phyloP scores from a whole-genome alignment of 1,140 invertebrate genomes.

The Bombyx mandarina region DNA sequence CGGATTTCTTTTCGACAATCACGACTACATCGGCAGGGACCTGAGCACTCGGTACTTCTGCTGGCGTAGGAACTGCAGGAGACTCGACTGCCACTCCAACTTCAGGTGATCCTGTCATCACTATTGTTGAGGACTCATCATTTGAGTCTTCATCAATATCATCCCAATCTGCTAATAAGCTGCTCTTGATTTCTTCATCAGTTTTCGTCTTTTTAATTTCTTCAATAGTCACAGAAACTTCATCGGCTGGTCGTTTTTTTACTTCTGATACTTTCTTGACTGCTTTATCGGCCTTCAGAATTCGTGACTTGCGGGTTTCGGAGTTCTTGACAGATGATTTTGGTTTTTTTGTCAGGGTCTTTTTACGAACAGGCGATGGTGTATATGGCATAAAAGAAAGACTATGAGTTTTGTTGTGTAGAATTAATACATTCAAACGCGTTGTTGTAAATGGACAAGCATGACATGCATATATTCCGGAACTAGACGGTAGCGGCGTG shows the following conservation, averaged over 20 bases:
- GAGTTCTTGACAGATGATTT: constrained; percentile 43
- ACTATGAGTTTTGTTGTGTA: constrained; percentile 77
- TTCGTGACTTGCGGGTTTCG: constrained; percentile 37
- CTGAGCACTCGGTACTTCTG: constrained; percentile 37
- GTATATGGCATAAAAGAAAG: constrained; percentile 56
- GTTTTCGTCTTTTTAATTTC: constrained; percentile 59
- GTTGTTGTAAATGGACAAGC: constrained; percentile 76
- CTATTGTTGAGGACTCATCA: constrained; percentile 40
- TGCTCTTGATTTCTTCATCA: constrained; percentile 67
- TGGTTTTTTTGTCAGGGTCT: constrained; percentile 22
- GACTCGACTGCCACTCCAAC: constrained; percentile 56
- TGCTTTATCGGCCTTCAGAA: constrained; percentile 38
- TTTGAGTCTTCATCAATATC: constrained; percentile 59
- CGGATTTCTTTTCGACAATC: constrained; percentile 36
- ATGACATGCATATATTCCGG: constrained; percentile 74
- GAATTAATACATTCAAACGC: constrained; percentile 78
- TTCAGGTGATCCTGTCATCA: constrained; percentile 57
- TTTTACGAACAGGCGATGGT: constrained; percentile 54
- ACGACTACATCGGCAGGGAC: constrained; percentile 21
- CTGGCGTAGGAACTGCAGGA: constrained; percentile 43
- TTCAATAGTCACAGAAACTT: constrained; percentile 13
- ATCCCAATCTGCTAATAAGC: constrained; percentile 68
- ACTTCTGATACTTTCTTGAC: constrained; percentile 25
- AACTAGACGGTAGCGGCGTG: constrained; percentile 37
- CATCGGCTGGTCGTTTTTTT: constrained; percentile 39